Conservation (phyloP, 2,888 invertebrate genomes). For the Erpobdella octoculata region DNA sequence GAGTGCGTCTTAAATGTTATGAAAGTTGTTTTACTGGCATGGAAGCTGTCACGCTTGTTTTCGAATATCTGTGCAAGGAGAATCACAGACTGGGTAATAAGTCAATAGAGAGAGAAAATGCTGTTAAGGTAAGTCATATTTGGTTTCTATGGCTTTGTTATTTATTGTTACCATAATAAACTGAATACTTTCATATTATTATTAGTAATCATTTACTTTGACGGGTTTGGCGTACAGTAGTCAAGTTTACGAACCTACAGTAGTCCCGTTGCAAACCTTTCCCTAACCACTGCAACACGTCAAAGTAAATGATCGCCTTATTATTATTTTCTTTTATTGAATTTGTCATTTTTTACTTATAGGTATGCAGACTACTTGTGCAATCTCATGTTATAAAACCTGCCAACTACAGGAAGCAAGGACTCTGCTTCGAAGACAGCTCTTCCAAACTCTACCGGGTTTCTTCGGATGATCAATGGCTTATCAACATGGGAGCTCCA, state of each 20-base stretch:
- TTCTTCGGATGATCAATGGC: neutral
- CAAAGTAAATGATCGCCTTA: too few relatives aligned
- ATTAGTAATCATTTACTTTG: too few relatives aligned
- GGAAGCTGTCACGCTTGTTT: conserved; percentile 10
- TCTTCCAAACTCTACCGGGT: neutral
- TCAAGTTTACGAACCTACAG: too few relatives aligned
- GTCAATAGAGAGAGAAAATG: conserved; percentile 8
- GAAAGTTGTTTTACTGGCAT: conserved; percentile 13
- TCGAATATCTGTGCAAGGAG: neutral
- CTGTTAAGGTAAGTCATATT: neutral
- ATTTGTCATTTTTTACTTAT: too few relatives aligned
- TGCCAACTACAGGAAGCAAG: neutral
- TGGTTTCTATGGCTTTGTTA: too few relatives aligned
- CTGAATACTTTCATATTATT: too few relatives aligned
- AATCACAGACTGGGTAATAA: neutral
- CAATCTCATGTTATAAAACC: conserved; percentile 1
- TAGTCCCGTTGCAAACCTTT: too few relatives aligned
- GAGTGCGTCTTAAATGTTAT: neutral
- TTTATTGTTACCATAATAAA: too few relatives aligned
- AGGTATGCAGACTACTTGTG: conserved; percentile 12
- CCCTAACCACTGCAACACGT: too few relatives aligned
- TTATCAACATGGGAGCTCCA: neutral
- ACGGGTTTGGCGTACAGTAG: too few relatives aligned
- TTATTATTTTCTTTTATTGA: too few relatives aligned
- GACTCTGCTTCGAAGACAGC: conserved; percentile 2